A percentile compares a stretch with the other conserved stretches of the same genome.
Conservation (phyloP, 2,888 invertebrate species). For the Adela reaumurella region DNA sequence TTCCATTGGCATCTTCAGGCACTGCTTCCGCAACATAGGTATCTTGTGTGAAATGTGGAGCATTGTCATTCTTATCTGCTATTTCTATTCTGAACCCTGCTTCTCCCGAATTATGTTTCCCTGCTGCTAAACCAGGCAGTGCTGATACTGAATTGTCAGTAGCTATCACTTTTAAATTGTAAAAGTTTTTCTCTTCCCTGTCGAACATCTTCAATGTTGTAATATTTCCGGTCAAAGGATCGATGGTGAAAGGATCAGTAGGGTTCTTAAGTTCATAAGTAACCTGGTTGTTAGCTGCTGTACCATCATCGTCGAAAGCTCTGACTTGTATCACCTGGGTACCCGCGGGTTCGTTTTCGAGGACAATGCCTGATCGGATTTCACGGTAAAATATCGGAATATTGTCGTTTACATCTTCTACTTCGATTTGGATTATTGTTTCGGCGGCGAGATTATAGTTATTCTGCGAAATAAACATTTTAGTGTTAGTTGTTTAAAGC, state of each 20-base stretch:
- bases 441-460: constrained; percentile 76
- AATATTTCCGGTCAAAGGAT: constrained; percentile 82
- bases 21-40: constrained; percentile 72
- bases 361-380: constrained; percentile 73
- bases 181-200: constrained; percentile 78
- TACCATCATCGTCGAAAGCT: constrained; percentile 85
- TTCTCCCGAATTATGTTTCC: constrained; percentile 69
- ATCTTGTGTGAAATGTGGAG: constrained; percentile 79
- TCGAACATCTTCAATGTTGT: constrained; percentile 81
- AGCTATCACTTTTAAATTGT: constrained; percentile 87
- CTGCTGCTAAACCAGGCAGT: constrained; percentile 50
- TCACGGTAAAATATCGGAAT: constrained; percentile 82
- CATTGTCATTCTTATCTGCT: constrained; percentile 94
- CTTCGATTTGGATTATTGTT: constrained; percentile 71
- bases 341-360: constrained; percentile 80
- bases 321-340: constrained; percentile 84
- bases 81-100: constrained; percentile 88
- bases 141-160: constrained; percentile 88
- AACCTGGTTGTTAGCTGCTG: constrained; percentile 77
- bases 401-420: constrained; percentile 89
- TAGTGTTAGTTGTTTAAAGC: too few species aligned
- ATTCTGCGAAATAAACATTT: constrained; percentile 66
- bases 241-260: constrained; percentile 76
- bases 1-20: constrained; percentile 80
- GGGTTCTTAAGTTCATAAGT: constrained; percentile 70